Evolutionary conservation across 2,888 invertebrate species (phyloP).

Genomic region (Lycia hirtaria): DNA sequence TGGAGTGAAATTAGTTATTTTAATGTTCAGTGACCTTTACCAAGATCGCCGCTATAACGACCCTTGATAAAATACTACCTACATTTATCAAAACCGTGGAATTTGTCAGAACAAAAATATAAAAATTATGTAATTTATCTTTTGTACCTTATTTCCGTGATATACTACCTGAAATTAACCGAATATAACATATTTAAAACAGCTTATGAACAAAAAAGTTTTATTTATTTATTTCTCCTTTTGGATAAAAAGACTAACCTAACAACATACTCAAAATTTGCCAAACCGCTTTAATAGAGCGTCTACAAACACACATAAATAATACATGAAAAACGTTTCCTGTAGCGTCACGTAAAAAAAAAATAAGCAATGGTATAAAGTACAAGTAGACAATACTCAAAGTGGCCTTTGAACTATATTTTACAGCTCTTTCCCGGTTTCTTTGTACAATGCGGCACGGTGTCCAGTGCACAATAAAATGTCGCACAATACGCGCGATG

Average conservation of each 20-base stretch:
- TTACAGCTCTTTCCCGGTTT: neutral
- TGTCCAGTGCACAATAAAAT: neutral
- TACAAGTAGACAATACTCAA: neutral
- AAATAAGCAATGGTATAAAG: neutral
- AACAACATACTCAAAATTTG: too few relatives aligned
- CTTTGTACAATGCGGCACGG: conserved; percentile 11
- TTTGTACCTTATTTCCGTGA: too few relatives aligned
- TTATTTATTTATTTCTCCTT: too few relatives aligned
- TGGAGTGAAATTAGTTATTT: conserved; percentile 15
- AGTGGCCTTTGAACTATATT: neutral
- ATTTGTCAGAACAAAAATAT: neutral
- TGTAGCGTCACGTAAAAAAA: too few relatives aligned
- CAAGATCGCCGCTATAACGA: neutral
- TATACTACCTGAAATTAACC: too few relatives aligned
- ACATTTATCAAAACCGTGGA: neutral
- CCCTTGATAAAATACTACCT: neutral
- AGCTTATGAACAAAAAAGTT: too few relatives aligned
- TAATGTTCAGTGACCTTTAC: conserved; percentile 18
- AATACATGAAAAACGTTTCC: too few relatives aligned
- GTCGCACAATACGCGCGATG: conserved; percentile 10
- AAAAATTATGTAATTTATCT: too few relatives aligned
- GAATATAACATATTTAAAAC: too few relatives aligned
- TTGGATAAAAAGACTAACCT: too few relatives aligned
- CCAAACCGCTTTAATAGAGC: too few relatives aligned
- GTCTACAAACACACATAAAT: too few relatives aligned